These are phyloP conservation scores for Gobius niger DNA, from an alignment of 2,113 vertebrate genomes.

Conservation along the genomic window DNA sequence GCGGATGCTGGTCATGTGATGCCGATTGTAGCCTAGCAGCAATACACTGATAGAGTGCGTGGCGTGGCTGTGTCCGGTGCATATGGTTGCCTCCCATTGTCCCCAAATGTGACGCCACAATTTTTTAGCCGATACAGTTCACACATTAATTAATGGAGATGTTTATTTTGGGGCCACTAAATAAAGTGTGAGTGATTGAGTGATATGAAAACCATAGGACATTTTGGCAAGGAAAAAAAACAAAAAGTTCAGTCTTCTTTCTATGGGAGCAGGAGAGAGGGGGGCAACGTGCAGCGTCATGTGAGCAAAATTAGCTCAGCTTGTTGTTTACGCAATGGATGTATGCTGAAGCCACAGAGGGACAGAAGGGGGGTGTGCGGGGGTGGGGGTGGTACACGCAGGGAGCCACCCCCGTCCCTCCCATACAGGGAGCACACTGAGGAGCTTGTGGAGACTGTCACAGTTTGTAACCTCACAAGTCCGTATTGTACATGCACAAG, in stretches of 20 bases:
- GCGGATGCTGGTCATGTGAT: too few species aligned
- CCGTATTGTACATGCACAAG: constrained; percentile 47
- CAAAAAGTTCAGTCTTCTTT: constrained; percentile 9
- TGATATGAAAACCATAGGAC: constrained; percentile 29
- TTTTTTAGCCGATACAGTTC: too few species aligned
- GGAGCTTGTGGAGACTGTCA: constrained; percentile 47
- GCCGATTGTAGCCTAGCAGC: too few species aligned
- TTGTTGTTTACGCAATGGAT: constrained; percentile 68
- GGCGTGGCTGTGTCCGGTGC: too few species aligned
- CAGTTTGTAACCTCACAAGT: constrained; percentile 36
- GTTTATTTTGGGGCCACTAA: constrained; percentile 12
- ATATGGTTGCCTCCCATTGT: too few species aligned
- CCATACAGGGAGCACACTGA: constrained; percentile 4
- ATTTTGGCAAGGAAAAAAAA: constrained; percentile 18
- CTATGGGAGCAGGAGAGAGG: not conserved
- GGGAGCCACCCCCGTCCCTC: not conserved
- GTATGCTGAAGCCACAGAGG: constrained; percentile 56
- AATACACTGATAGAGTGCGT: too few species aligned
- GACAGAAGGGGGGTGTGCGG: constrained; percentile 44
- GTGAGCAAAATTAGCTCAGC: constrained; percentile 70
- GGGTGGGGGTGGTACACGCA: constrained; percentile 13
- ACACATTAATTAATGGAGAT: too few species aligned
- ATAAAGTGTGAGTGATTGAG: constrained; percentile 17
- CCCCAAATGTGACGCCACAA: too few species aligned
- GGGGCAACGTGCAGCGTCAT: constrained; percentile 45